A percentile compares a stretch with the other conserved stretches of the same genome.
These are phyloP conservation scores for Chloroceryle aenea DNA, from an alignment of 2,113 vertebrate species.

Conservation along the genomic window DNA sequence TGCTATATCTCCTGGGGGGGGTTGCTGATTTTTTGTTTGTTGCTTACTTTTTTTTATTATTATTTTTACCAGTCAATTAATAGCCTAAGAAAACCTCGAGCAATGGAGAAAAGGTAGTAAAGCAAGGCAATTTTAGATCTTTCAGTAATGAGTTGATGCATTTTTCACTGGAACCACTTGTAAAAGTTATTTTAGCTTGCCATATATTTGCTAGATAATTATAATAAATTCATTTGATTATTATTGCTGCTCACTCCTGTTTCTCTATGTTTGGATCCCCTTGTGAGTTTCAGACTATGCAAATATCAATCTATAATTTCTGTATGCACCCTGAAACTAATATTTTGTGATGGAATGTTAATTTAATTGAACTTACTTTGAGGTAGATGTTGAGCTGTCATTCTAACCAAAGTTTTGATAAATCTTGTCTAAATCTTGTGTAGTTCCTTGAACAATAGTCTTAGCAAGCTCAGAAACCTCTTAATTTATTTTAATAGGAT, in stretches of 20 bases:
- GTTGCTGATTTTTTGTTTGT: not conserved
- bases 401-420: slow-evolving; percentile 19
- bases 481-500: not conserved
- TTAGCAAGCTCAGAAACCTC: not conserved
- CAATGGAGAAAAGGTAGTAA: not conserved
- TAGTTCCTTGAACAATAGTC: not conserved
- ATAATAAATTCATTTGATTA: not conserved
- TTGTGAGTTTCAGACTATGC: not conserved
- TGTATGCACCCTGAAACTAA: not conserved
- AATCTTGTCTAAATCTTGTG: not conserved
- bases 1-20: accelerated
- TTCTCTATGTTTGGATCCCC: not conserved
- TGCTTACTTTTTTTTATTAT: not conserved
- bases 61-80: not conserved
- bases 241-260: not conserved
- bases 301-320: slow-evolving; percentile 10
- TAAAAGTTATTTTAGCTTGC: not conserved
- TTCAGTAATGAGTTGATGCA: not conserved
- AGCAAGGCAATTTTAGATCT: not conserved
- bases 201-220: not conserved
- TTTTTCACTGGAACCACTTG: not conserved
- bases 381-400: not conserved
- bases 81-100: not conserved
- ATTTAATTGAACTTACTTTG: not conserved
- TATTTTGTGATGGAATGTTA: not conserved